Percentiles rank a stretch among this genome's conserved stretches.
phyloP scores from a whole-genome alignment of 2,113 vertebrate species.

The Platysteira castanea region DNA sequence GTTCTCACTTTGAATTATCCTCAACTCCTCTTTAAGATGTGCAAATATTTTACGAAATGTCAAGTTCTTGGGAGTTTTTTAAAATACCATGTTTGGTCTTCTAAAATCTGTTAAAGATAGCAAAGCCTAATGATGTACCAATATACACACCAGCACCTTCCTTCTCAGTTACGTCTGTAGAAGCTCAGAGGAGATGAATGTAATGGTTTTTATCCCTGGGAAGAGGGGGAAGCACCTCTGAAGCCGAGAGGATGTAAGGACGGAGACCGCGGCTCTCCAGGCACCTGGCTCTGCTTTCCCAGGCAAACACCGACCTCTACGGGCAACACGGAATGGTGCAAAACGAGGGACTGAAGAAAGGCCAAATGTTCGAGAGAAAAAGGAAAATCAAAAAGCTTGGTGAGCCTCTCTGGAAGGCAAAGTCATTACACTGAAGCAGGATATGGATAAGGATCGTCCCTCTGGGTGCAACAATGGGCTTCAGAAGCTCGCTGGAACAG shows the following conservation, averaged over 20 bases:
- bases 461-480: fast-evolving
- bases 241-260: not conserved
- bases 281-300: not conserved
- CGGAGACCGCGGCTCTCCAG: fast-evolving
- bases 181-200: not conserved
- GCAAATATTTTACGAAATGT: not conserved
- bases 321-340: not conserved
- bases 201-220: not conserved
- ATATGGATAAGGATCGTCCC: no score
- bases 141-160: not conserved
- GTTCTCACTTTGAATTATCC: not conserved
- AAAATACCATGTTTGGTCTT: not conserved
- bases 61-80: not conserved
- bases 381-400: not conserved
- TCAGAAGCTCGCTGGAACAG: not conserved
- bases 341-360: not conserved
- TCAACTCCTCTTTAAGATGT: not conserved
- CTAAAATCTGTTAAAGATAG: not conserved
- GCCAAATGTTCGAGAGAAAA: fast-evolving
- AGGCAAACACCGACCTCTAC: slow-evolving; percentile 38
- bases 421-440: not conserved
- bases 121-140: not conserved
- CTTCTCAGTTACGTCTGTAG: not conserved
- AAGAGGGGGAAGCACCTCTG: not conserved
- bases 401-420: not conserved